phyloP scores from a whole-genome alignment of 2,797 vertebrate genomes.

The Ciconia nigra region DNA sequence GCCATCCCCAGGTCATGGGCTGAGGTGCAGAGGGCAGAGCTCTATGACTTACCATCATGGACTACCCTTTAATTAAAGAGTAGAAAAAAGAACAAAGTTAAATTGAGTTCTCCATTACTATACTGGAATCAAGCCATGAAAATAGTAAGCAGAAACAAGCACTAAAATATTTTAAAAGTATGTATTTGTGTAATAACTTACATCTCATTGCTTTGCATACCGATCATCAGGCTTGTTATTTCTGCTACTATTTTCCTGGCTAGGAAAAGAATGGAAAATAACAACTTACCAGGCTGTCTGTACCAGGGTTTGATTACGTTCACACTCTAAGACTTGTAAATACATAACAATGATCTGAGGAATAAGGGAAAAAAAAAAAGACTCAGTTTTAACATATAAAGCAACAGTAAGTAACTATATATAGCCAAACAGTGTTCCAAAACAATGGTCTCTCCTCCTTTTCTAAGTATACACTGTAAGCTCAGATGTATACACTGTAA shows the following conservation, averaged over 20 bases:
- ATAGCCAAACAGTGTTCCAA: background rate
- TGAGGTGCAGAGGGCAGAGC: conserved; percentile 99
- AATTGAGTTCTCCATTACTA: conserved; percentile 90
- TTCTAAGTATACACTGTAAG: background rate
- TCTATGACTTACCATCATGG: conserved; percentile 99
- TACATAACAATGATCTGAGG: conserved; percentile 97
- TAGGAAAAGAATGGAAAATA: conserved; percentile 67
- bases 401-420: background rate
- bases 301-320: conserved; percentile 97
- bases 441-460: background rate
- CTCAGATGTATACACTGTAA: fast-evolving
- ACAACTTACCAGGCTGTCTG: conserved; percentile 98
- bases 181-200: conserved; percentile 39
- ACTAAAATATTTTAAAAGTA: background rate
- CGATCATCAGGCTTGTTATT: conserved; percentile 78
- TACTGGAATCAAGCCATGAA: conserved; percentile 78
- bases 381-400: background rate
- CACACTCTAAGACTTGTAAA: conserved; percentile 98
- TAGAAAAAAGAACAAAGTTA: conserved; percentile 99
- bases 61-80: conserved; percentile 99
- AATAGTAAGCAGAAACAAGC: conserved; percentile 87
- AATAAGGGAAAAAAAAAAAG: background rate
- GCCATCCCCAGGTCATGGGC: conserved; percentile 99
- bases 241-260: conserved; percentile 85
- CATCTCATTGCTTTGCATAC: conserved; percentile 73